Conservation (phyloP, 2,797 vertebrate genomes). For the Gadopsis bispinosus region DNA sequence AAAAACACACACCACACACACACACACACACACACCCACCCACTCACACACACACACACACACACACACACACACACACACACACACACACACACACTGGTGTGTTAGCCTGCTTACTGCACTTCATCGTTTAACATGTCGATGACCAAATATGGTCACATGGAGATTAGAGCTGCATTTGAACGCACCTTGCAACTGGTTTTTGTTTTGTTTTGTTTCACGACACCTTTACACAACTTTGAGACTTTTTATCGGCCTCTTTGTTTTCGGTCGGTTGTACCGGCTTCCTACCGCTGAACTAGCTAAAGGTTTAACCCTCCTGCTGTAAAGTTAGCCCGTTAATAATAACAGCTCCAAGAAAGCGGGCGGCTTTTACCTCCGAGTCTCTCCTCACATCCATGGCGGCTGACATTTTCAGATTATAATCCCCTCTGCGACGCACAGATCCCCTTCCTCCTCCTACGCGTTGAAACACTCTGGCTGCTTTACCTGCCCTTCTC, state of each 20-base stretch:
- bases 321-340: conserved; percentile 49
- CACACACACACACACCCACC: no score
- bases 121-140: conserved; percentile 60
- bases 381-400: conserved; percentile 83
- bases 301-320: conserved; percentile 24
- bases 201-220: neutral
- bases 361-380: conserved; percentile 86
- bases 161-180: conserved; percentile 33
- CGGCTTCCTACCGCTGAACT: neutral
- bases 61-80: no score
- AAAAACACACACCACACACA: no score
- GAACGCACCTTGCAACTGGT: conserved; percentile 49
- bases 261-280: conserved; percentile 1
- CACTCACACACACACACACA: no score
- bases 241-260: no score
- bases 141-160: conserved; percentile 84
- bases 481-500: conserved; percentile 87
- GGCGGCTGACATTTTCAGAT: conserved; percentile 85
- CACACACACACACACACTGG: no score
- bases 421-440: conserved; percentile 79
- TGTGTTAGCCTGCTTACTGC: conserved; percentile 17
- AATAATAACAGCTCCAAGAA: conserved; percentile 19
- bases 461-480: conserved; percentile 70
- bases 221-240: neutral
- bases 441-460: conserved; percentile 72